Base-by-base conservation (phyloP, 2,888 invertebrate genomes). In the Plutella xylostella region DNA sequence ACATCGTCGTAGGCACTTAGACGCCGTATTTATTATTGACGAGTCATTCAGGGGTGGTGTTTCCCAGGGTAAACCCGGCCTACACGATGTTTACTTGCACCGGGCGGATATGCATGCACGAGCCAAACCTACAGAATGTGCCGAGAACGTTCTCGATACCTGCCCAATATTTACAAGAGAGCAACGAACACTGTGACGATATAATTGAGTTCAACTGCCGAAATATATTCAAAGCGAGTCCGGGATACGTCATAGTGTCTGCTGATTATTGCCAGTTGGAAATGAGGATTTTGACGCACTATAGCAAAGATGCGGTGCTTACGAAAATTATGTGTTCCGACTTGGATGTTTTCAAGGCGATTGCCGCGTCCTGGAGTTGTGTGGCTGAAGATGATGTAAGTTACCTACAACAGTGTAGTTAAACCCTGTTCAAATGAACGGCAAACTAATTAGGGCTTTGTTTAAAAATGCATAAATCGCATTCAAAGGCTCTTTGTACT, bases 201-300 rank as follows among this genome's bases (percentile, higher is more conserved):
- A 60, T 68, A 12, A 68, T 73, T 56, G 80, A 86, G 54, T 85
- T 90, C 57, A 90, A 89, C 64, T 89, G 89, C 50, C 86, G 93
- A 42, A 86, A 86, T 55, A 88, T 90, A n/a, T 94, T 94, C 67
- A 73, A 83, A 50, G 87, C 91, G 0, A 60, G 72, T 1, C 59
- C 72, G 28, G 88, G 87, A 0, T 85, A 78, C 50, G 72, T 91
- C 38, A 78, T 98, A 45, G 72, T 99, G 38, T 92, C 97, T 0
- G 97, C 97, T 0, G 98, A 99, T 82, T 99, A 96, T 77, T 96
- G 96, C 57, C 99, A 99, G 73, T 69, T 99, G 49, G 99, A 99
- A 77, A 87, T 99, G 70, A 86, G 99, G 55, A 89, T 99, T 48
- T 79, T 99, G 56, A 94, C 98, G 15, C 97, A 98, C 76, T 88